These are phyloP conservation scores for Melieria picta DNA, from an alignment of 2,888 invertebrate species.

Conservation along the genomic window DNA sequence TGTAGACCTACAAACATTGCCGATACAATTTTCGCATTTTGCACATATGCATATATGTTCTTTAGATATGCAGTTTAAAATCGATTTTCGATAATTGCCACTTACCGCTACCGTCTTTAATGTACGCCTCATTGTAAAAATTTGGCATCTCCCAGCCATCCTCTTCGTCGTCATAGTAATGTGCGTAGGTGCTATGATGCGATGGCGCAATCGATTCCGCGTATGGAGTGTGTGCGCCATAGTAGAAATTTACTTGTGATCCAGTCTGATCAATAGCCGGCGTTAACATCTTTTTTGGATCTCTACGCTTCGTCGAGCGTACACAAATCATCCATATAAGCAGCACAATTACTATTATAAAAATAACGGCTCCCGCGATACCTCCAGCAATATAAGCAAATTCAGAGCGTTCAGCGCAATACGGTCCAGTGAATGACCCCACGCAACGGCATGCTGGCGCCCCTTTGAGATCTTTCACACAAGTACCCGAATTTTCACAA, in stretches of 20 bases:
- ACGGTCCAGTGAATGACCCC: slow-evolving; percentile 90
- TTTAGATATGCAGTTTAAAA: not conserved
- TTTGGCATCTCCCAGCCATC: slow-evolving; percentile 98
- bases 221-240: slow-evolving; percentile 93
- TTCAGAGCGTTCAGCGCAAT: slow-evolving; percentile 91
- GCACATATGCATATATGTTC: not conserved
- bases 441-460: slow-evolving; percentile 89
- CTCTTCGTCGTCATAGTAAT: slow-evolving; percentile 95
- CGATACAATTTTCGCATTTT: too few species aligned
- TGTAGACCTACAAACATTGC: slow-evolving; percentile 71
- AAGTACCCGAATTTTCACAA: slow-evolving; percentile 91
- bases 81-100: not conserved
- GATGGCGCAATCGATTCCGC: slow-evolving; percentile 95
- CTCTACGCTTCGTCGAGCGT: slow-evolving; percentile 85
- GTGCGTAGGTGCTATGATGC: slow-evolving; percentile 94
- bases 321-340: slow-evolving; percentile 98
- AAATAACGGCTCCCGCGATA: slow-evolving; percentile 92
- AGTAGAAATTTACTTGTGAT: slow-evolving; percentile 95
- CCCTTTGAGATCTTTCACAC: slow-evolving; percentile 84
- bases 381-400: slow-evolving; percentile 95
- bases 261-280: slow-evolving; percentile 92
- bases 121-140: slow-evolving; percentile 95
- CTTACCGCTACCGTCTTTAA: slow-evolving; percentile 78
- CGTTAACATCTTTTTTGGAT: slow-evolving; percentile 90
- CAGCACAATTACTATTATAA: slow-evolving; percentile 90